Percentiles rank a stretch among this genome's conserved stretches.
phyloP scores from a whole-genome alignment of 2,113 vertebrate genomes.

The Dicrurus megarhynchus region DNA sequence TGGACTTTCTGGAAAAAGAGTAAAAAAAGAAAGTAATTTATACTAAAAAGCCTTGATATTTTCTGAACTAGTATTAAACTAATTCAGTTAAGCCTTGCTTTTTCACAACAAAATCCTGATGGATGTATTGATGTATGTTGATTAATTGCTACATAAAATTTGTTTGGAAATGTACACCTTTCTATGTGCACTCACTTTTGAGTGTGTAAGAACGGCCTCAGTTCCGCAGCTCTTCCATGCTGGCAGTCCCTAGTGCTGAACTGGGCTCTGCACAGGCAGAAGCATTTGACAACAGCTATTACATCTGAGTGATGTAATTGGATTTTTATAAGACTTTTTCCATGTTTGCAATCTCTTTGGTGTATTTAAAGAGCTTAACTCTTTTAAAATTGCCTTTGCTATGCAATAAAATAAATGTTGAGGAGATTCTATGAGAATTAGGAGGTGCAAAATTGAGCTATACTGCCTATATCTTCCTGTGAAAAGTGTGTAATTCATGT shows the following conservation, averaged over 20 bases:
- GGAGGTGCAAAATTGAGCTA: not conserved
- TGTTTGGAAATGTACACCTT: not conserved
- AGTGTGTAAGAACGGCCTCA: not conserved
- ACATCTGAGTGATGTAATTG: not conserved
- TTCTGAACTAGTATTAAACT: not conserved
- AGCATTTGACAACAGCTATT: not conserved
- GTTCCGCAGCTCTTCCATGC: not conserved
- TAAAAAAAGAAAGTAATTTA: not conserved
- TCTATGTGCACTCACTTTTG: not conserved
- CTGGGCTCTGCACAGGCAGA: not conserved
- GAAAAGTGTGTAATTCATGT: not conserved
- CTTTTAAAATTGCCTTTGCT: not conserved
- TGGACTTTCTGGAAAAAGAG: not conserved
- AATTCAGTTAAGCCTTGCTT: not conserved
- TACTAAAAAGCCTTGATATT: not conserved
- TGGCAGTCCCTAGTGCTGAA: not conserved
- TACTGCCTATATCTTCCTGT: not conserved
- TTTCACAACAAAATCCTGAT: not conserved
- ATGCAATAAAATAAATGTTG: not conserved
- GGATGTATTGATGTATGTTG: not conserved
- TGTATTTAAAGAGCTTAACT: not conserved
- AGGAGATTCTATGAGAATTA: not conserved
- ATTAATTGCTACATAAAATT: not conserved
- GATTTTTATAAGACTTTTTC: not conserved
- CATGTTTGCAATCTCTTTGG: not conserved